Conservation (phyloP, 2,888 invertebrate species). For the Drosophila birchii region DNA sequence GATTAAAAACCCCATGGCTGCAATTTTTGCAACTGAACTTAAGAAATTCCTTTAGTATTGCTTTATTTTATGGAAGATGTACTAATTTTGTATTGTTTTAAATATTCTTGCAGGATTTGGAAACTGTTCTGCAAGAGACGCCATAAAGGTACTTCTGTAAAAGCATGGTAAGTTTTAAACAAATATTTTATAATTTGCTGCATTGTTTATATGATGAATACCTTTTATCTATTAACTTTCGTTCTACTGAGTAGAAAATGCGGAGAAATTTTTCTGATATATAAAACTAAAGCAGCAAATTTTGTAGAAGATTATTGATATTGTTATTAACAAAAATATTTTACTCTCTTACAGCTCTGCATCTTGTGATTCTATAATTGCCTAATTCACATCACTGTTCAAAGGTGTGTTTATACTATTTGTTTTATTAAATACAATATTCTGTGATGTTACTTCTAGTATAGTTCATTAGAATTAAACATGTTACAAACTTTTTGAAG, state of each 20-base stretch:
- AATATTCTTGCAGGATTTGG: slow-evolving; percentile 29
- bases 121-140: rapidly evolving
- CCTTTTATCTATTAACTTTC: slow-evolving; percentile 69
- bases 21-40: slow-evolving; percentile 68
- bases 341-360: slow-evolving; percentile 21
- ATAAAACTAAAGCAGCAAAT: background rate
- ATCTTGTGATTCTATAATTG: background rate
- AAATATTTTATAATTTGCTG: background rate
- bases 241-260: slow-evolving; percentile 74
- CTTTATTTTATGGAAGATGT: background rate
- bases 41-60: background rate
- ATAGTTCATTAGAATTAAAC: slow-evolving; percentile 77
- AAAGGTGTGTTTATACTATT: slow-evolving; percentile 25
- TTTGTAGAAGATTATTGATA: too few relatives aligned
- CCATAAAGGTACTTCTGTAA: background rate
- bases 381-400: rapidly evolving
- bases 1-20: slow-evolving; percentile 71
- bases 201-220: slow-evolving; percentile 59
- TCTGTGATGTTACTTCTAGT: slow-evolving; percentile 70
- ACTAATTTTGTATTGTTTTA: slow-evolving; percentile 12
- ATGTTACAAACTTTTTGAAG: slow-evolving; percentile 71
- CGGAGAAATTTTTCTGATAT: slow-evolving; percentile 64
- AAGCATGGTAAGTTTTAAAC: slow-evolving; percentile 6
- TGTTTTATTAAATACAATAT: background rate
- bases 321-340: background rate